A percentile compares a stretch with the other conserved stretches of the same genome.
These are phyloP conservation scores for Tanaodytes sp. DNA, from an alignment of 2,888 invertebrate genomes.

Conservation along the genomic window DNA sequence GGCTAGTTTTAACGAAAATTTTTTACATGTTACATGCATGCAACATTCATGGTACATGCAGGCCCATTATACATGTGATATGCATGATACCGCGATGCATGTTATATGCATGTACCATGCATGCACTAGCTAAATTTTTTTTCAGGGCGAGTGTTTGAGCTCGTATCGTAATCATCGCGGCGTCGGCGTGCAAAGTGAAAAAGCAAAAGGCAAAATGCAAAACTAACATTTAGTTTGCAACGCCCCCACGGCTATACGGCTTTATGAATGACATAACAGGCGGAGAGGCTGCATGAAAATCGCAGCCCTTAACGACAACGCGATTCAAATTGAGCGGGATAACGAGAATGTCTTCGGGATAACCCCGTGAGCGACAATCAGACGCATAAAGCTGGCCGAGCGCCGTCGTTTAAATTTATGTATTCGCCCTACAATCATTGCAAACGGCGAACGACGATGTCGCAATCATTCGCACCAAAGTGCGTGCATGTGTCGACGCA, in stretches of 20 bases:
- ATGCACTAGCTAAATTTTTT: no score
- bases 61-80: no score
- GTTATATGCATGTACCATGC: no score
- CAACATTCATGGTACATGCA: no score
- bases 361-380: conserved; percentile 54
- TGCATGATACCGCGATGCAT: no score
- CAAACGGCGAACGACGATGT: conserved; percentile 32
- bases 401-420: conserved; percentile 61
- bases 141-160: no score
- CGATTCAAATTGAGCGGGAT: conserved; percentile 48
- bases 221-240: conserved; percentile 36
- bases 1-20: no score
- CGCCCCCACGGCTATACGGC: background rate
- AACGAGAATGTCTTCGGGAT: conserved; percentile 50
- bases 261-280: conserved; percentile 41
- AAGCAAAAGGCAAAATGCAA: conserved; percentile 20
- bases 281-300: conserved; percentile 40
- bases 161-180: no score
- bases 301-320: conserved; percentile 47
- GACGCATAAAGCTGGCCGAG: conserved; percentile 53
- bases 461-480: conserved; percentile 42
- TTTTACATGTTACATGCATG: no score
- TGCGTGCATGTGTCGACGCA: conserved; percentile 34
- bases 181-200: no score
- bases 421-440: conserved; percentile 49